Conservation (phyloP, 1,140 invertebrate species). For the Trachelipus rathkii region DNA sequence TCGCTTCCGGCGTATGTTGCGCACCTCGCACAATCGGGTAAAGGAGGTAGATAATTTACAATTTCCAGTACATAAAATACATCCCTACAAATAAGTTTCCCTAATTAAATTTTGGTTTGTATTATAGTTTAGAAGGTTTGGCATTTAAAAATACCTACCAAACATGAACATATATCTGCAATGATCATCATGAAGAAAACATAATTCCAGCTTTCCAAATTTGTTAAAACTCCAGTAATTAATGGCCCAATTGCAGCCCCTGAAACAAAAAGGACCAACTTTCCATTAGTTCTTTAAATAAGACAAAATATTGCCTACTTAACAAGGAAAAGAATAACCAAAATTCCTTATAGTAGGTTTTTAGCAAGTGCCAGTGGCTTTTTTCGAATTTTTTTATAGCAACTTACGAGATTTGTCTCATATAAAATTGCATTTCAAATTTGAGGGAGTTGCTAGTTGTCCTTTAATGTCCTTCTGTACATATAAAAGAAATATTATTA, state of each 20-base stretch:
- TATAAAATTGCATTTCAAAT: too few species aligned
- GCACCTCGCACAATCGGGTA: too few species aligned
- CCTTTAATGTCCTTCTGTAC: too few species aligned
- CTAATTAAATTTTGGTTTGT: too few species aligned
- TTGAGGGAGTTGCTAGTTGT: too few species aligned
- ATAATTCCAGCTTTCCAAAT: constrained; percentile 29
- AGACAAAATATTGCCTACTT: neutral
- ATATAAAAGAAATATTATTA: too few species aligned
- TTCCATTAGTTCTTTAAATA: neutral
- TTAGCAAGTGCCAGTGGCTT: neutral
- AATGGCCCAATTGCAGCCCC: constrained; percentile 40
- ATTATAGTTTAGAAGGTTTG: neutral
- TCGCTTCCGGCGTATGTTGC: too few species aligned
- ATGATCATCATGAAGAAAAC: constrained; percentile 41
- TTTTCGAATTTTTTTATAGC: too few species aligned
- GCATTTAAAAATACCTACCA: neutral
- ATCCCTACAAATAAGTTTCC: too few species aligned
- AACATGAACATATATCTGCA: neutral
- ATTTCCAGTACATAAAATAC: too few species aligned
- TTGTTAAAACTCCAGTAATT: constrained; percentile 35
- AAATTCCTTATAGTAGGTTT: neutral
- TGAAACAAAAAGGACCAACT: constrained; percentile 19
- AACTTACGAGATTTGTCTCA: too few species aligned
- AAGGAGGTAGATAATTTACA: too few species aligned
- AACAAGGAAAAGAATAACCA: neutral